A percentile compares a stretch with the other conserved stretches of the same genome.
Evolutionary conservation across 2,113 vertebrate genomes (phyloP).

Genomic region (Ascaphus truei): DNA sequence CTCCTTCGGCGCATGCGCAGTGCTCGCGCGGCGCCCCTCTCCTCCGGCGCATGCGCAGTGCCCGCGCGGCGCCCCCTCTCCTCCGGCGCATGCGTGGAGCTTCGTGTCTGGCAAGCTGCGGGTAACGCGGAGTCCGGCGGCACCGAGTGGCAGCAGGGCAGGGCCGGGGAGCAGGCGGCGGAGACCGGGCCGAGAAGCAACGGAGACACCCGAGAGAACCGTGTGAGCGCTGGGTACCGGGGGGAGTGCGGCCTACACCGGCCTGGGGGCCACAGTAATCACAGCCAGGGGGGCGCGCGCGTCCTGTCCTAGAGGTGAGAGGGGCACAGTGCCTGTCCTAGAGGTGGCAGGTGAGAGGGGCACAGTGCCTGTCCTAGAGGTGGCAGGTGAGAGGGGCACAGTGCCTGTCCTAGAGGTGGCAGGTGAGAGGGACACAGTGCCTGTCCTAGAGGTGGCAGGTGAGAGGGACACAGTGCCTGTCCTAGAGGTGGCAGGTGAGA

Average conservation of each 20-base stretch:
- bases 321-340: too few species aligned
- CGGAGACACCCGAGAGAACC: constrained; percentile 14
- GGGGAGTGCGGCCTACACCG: background rate
- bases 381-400: too few species aligned
- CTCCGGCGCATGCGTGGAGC: constrained; percentile 1
- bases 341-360: too few species aligned
- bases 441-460: too few species aligned
- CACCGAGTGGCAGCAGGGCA: constrained; percentile 14
- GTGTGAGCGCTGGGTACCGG: background rate
- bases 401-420: too few species aligned
- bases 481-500: too few species aligned
- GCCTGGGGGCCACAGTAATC: too few species aligned
- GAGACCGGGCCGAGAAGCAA: constrained; percentile 23
- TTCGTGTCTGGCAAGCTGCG: constrained; percentile 6
- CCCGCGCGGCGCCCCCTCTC: background rate
- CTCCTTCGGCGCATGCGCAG: background rate
- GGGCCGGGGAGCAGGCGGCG: constrained; percentile 28
- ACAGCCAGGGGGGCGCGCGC: too few species aligned
- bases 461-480: too few species aligned
- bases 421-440: too few species aligned
- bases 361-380: too few species aligned
- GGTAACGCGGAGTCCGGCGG: constrained; percentile 15
- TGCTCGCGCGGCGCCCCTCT: background rate
- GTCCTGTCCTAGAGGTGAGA: too few species aligned
- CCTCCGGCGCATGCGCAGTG: background rate